phyloP scores from a whole-genome alignment of 2,113 vertebrate species.

The Semnornis frantzii region DNA sequence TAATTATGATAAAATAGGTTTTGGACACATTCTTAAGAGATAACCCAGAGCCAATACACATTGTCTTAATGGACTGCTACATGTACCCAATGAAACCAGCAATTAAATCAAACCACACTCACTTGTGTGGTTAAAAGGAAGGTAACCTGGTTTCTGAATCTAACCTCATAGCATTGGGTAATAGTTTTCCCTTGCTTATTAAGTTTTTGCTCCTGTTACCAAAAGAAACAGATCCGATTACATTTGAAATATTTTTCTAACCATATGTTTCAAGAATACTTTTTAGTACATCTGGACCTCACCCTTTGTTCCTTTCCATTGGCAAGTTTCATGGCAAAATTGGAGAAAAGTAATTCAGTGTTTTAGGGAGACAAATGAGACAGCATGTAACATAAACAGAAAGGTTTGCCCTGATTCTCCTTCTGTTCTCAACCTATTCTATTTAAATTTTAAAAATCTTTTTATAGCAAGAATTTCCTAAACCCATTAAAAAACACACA shows the following conservation, averaged over 20 bases:
- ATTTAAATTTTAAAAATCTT: not conserved
- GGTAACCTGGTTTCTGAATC: conserved; percentile 18
- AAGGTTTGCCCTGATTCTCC: not conserved
- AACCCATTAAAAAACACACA: not conserved
- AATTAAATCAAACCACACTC: conserved; percentile 32
- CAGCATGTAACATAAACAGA: not conserved
- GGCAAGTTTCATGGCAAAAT: not conserved
- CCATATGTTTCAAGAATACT: not conserved
- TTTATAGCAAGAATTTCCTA: not conserved
- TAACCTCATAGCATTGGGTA: not conserved
- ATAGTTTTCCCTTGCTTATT: not conserved
- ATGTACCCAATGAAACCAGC: conserved; percentile 18
- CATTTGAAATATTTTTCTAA: not conserved
- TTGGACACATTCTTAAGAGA: conserved; percentile 21
- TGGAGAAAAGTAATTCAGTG: not conserved
- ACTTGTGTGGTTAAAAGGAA: not conserved
- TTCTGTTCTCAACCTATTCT: not conserved
- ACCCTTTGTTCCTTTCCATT: not conserved
- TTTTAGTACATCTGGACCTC: not conserved
- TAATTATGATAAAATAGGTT: conserved; percentile 20
- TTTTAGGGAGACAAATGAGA: not conserved
- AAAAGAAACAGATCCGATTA: not conserved
- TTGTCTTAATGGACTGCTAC: conserved; percentile 25
- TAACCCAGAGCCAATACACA: conserved; percentile 2
- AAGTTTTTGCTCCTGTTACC: not conserved